Evolutionary conservation across 2,113 vertebrate genomes (phyloP), one percentile per base, ranked within the genome.

Genomic region (Octodon degus): DNA sequence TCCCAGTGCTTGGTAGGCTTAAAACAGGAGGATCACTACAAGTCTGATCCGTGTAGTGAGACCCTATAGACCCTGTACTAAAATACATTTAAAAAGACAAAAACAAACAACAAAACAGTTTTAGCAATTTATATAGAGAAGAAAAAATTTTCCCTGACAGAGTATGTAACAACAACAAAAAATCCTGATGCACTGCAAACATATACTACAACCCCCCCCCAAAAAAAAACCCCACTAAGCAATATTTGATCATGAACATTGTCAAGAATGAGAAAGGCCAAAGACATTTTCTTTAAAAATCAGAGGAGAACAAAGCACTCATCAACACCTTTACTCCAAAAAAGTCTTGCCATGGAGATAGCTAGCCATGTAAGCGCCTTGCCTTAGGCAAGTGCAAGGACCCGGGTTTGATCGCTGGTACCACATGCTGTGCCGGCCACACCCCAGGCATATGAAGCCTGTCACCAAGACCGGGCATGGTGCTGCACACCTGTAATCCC

Each of bases 211-310:
- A 81, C n/a, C n/a, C n/a, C n/a, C n/a, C n/a, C n/a, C n/a, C n/a
- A 58, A 58, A n/a, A 62, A 43, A 43, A 43, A 43, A 43, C 11
- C 17, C 1, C 7, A 34, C 50, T 53, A 55, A 85, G 37, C 47
- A 19, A 77, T 60, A 24, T 2, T 32, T 43, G 19, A 40, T 53
- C 85, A 32, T 70, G n/a, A 93, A 53, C 0, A 60, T 55, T 17
- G 60, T 19, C 30, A 79, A 6, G 53, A 34, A 43, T 63, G n/a
- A 27, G 43, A 40, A 77, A 85, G 53, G 25, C 50, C 77, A 55
- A 88, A 60, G 72, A 68, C 20, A 27, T 53, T 83, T 95, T 77
- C 60, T 50, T 95, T 89, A 85, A 60, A 90, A 90, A 72, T 53
- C 40, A 80, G 72, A 40, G 53, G 13, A 63, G 79, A 85, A 32